Evolutionary conservation across 2,113 vertebrate species (phyloP).

Genomic region (Limanda limanda): DNA sequence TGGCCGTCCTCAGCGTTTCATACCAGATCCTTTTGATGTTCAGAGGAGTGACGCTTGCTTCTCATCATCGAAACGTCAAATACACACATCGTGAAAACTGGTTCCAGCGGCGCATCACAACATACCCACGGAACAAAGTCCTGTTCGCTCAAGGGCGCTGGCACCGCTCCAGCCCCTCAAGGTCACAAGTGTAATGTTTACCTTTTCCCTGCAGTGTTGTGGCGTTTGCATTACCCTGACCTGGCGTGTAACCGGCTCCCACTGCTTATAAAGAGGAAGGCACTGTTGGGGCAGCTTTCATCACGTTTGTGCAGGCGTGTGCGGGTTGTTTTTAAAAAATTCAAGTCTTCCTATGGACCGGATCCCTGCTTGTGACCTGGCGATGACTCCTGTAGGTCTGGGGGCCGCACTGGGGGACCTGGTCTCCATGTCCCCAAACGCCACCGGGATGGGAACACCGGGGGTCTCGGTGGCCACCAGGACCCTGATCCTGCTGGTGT

Average conservation of each 20-base stretch:
- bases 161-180: constrained; percentile 79
- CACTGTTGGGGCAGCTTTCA: not conserved
- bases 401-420: constrained; percentile 76
- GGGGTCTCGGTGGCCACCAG: constrained; percentile 72
- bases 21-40: constrained; percentile 51
- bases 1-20: not conserved
- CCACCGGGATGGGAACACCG: constrained; percentile 59
- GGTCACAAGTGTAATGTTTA: constrained; percentile 82
- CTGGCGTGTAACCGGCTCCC: constrained; percentile 64
- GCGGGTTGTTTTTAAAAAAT: not conserved
- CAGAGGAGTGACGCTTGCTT: constrained; percentile 9
- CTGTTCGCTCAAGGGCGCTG: constrained; percentile 79
- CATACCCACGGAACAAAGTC: constrained; percentile 4
- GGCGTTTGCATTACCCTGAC: constrained; percentile 83
- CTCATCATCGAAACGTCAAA: constrained; percentile 61
- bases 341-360: constrained; percentile 56
- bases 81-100: constrained; percentile 10
- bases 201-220: constrained; percentile 79
- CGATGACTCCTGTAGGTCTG: constrained; percentile 63
- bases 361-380: constrained; percentile 49
- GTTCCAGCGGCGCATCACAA: not conserved
- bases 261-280: constrained; percentile 72
- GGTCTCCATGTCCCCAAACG: constrained; percentile 76
- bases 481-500: constrained; percentile 82
- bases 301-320: constrained; percentile 4